These are phyloP conservation scores for Pluvianellus socialis DNA, from an alignment of 2,113 vertebrate species.

Conservation along the genomic window DNA sequence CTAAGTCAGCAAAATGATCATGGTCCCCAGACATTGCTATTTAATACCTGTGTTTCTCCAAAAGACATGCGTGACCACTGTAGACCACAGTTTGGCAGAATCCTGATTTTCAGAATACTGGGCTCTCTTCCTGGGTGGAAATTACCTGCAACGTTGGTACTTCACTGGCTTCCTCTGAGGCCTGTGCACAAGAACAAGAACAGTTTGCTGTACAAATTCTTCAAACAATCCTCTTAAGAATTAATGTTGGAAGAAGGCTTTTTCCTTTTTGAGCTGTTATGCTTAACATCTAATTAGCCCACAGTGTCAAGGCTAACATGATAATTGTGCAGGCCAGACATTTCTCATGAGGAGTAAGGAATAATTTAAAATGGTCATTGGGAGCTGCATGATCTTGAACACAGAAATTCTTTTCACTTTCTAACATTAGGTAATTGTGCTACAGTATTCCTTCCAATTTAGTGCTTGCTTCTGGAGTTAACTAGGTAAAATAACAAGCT, in stretches of 20 bases:
- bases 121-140: background rate
- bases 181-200: background rate
- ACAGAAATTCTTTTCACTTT: background rate
- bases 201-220: background rate
- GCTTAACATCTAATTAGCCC: slow-evolving; percentile 2
- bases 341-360: background rate
- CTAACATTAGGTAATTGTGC: background rate
- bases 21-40: background rate
- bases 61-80: background rate
- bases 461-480: background rate
- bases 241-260: background rate
- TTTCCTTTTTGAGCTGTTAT: background rate
- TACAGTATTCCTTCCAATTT: background rate
- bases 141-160: background rate
- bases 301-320: background rate
- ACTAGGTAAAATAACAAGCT: background rate
- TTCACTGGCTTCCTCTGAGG: background rate
- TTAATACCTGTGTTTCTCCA: background rate
- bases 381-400: background rate
- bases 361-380: slow-evolving; percentile 23
- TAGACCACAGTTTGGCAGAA: background rate
- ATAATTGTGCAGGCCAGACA: background rate
- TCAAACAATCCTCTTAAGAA: background rate
- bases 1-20: background rate
- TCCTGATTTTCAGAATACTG: background rate